Evolutionary conservation across 1,140 invertebrate species (phyloP).

Genomic region (Notospermus geniculatus): DNA sequence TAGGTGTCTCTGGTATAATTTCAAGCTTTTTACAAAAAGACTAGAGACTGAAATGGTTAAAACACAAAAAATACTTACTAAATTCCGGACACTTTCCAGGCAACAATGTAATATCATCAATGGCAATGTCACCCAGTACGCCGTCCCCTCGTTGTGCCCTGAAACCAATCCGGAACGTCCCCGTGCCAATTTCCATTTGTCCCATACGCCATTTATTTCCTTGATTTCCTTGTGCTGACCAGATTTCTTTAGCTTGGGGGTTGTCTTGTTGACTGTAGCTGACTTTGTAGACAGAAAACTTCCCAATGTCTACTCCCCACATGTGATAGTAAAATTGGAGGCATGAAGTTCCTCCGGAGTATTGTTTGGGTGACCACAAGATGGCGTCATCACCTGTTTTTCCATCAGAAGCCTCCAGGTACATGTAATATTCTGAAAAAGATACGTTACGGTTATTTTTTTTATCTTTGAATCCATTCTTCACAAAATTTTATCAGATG

Average conservation of each 20-base stretch:
- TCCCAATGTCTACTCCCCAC: constrained; percentile 6
- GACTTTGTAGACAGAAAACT: background rate
- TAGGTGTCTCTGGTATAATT: too few relatives aligned
- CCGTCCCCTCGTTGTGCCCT: background rate
- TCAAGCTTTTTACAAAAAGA: too few relatives aligned
- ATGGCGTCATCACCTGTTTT: background rate
- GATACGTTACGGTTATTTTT: too few relatives aligned
- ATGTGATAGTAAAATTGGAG: constrained; percentile 19
- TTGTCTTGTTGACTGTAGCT: background rate
- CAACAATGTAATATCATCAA: background rate
- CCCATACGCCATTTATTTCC: constrained; percentile 7
- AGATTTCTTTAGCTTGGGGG: background rate
- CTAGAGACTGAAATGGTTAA: too few relatives aligned
- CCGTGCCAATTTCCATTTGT: background rate
- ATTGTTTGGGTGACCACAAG: background rate
- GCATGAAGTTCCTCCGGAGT: background rate
- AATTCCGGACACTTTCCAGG: background rate
- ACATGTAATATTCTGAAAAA: constrained; percentile 7
- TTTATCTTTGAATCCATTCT: too few relatives aligned
- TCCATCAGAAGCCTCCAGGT: background rate
- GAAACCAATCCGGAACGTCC: constrained; percentile 4
- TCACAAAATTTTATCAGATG: too few relatives aligned
- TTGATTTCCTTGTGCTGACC: background rate
- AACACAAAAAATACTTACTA: background rate
- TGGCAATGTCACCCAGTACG: constrained; percentile 1